Evolutionary conservation across 2,797 vertebrate genomes (phyloP), one percentile per base, ranked within the genome.

Genomic region (Onychomys leucogaster): DNA sequence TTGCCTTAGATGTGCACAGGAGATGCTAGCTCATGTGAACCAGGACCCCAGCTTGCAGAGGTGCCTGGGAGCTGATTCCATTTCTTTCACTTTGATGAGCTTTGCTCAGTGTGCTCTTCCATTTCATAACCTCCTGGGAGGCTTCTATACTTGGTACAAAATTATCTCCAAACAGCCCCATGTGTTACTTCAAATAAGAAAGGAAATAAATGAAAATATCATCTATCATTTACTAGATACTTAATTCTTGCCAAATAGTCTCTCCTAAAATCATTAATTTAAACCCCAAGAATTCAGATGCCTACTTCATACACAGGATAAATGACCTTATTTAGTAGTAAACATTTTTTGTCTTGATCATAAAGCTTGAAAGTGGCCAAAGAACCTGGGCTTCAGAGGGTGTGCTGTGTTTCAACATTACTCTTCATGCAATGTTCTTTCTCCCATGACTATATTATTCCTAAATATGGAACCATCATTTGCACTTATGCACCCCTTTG

Each of bases 121-220:
- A 41, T 89, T 34, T n/a, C 41, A 17, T 0, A 11, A 19, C 69
- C 75, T 73, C 43, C 59, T 17, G 34, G n/a, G 78, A 29, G 11
- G 41, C 78, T 87, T 73, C 67, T 91, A 7, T 77, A 43, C 3
- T 91, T 41, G 37, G 7, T 61, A n/a, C 69, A 32, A 90, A 73
- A 46, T 81, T 61, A 49, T 89, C 21, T 89, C 32, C 52, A 67
- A 89, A 75, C 57, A 63, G 19, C 43, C 43, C 5, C 1, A 17
- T 25, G 17, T 82, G 41, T 94, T 78, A 69, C 5, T 94, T 65
- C 12, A 93, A 93, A 43, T 21, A 67, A 59, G 84, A 71, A 94
- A 94, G 32, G 41, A 61, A 77, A 78, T 12, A 87, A 84, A 88
- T 92, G 6, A 63, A 91, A 92, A 80, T 57, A 80, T 14, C 6